A percentile compares a stretch with the other conserved stretches of the same genome.
These are phyloP conservation scores for Leptodactylus fallax DNA, from an alignment of 2,797 vertebrate species.

Conservation along the genomic window DNA sequence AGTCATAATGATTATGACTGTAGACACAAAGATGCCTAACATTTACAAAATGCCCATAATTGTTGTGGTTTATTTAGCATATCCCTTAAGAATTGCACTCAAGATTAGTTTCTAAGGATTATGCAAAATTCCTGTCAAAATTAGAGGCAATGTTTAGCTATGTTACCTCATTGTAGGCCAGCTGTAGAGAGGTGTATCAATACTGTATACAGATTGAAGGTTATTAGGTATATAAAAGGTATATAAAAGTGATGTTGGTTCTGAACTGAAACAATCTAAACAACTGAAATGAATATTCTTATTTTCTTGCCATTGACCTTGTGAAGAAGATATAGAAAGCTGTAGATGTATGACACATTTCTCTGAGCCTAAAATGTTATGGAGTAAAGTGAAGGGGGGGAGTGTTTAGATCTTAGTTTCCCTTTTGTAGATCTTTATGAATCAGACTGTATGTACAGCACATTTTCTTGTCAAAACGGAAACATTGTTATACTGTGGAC, in stretches of 20 bases:
- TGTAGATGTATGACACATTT: neutral
- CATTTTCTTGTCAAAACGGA: too few relatives aligned
- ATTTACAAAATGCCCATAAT: conserved; percentile 1
- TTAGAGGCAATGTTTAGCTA: neutral
- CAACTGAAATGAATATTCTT: neutral
- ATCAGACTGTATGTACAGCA: too few relatives aligned
- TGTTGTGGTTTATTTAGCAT: neutral
- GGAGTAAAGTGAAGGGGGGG: too few relatives aligned
- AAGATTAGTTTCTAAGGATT: neutral
- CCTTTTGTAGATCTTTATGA: neutral
- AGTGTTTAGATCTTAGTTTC: neutral
- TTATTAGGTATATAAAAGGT: neutral
- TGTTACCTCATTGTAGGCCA: neutral
- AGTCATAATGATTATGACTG: conserved; percentile 11
- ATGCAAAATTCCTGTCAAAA: neutral
- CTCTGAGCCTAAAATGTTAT: too few relatives aligned
- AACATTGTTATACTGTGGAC: too few relatives aligned
- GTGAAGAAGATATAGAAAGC: neutral
- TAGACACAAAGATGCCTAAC: neutral
- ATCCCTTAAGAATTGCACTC: neutral
- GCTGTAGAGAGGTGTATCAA: neutral
- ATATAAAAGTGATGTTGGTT: neutral
- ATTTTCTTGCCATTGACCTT: neutral
- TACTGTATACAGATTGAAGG: neutral
- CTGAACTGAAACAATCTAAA: neutral